Conservation (phyloP, 2,888 invertebrate genomes). For the Tinea semifulvella region DNA sequence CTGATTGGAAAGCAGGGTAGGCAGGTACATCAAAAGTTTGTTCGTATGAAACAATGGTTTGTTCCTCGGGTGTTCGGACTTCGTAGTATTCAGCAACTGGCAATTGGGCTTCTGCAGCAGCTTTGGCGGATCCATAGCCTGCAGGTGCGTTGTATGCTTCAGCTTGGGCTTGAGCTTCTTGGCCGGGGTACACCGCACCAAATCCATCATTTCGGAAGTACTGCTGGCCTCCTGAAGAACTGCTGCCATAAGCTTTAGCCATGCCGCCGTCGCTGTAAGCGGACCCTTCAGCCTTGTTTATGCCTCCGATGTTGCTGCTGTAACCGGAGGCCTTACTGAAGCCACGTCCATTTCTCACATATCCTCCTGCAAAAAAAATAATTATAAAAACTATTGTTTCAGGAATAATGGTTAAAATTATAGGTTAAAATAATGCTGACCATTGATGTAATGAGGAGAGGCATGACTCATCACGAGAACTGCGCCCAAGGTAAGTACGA, state of each 20-base stretch:
- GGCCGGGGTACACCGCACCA: constrained; percentile 30
- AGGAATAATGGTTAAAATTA: too few species aligned
- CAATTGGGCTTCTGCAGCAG: constrained; percentile 26
- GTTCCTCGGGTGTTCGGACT: constrained; percentile 34
- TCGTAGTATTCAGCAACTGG: constrained; percentile 32
- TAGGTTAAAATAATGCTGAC: constrained; percentile 28
- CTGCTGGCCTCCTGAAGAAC: constrained; percentile 23
- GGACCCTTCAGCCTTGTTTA: constrained; percentile 32
- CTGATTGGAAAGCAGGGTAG: constrained; percentile 29
- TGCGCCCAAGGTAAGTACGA: constrained; percentile 38
- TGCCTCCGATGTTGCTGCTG: constrained; percentile 31
- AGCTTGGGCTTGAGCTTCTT: constrained; percentile 34
- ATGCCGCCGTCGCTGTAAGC: constrained; percentile 32
- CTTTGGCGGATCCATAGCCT: constrained; percentile 26
- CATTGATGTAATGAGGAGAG: constrained; percentile 43
- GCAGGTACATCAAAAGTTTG: constrained; percentile 34
- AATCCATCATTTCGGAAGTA: constrained; percentile 30
- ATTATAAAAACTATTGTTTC: neutral
- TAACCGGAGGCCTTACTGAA: constrained; percentile 38
- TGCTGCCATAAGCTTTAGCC: constrained; percentile 34
- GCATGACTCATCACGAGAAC: constrained; percentile 42
- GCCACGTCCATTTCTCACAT: constrained; percentile 44
- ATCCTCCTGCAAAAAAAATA: constrained; percentile 28
- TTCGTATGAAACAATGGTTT: constrained; percentile 40
- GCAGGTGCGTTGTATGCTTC: constrained; percentile 27